Evolutionary conservation across 2,888 invertebrate species (phyloP).

Genomic region (Amphipoea lucens): DNA sequence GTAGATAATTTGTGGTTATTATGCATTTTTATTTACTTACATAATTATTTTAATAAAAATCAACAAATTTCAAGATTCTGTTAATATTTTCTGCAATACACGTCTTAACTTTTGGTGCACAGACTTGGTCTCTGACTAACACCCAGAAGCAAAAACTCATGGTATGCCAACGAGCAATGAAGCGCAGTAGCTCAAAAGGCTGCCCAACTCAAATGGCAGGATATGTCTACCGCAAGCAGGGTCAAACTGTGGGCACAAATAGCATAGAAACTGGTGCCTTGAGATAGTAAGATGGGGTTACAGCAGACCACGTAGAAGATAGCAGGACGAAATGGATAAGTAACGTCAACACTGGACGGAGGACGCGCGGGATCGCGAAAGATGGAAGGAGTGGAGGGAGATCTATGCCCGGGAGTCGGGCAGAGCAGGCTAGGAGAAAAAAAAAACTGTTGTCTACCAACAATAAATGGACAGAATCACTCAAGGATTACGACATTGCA

Average conservation of each 20-base stretch:
- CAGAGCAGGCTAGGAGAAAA: not conserved
- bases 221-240: too few species aligned
- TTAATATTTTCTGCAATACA: not conserved
- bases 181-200: too few species aligned
- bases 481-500: not conserved
- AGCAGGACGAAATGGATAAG: not conserved
- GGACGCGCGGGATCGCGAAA: not conserved
- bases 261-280: not conserved
- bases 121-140: not conserved
- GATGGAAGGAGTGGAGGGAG: not conserved
- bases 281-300: too few species aligned
- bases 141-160: not conserved
- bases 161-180: not conserved
- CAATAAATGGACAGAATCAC: not conserved
- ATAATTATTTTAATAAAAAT: not conserved
- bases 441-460: not conserved
- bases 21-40: not conserved
- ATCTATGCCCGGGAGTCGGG: not conserved
- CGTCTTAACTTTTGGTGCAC: not conserved
- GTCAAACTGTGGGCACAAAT: not conserved
- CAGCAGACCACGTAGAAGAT: too few species aligned
- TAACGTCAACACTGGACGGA: not conserved
- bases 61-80: not conserved
- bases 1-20: not conserved
- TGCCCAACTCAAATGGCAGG: too few species aligned